phyloP scores from a whole-genome alignment of 2,797 vertebrate genomes.

The Limosa lapponica region DNA sequence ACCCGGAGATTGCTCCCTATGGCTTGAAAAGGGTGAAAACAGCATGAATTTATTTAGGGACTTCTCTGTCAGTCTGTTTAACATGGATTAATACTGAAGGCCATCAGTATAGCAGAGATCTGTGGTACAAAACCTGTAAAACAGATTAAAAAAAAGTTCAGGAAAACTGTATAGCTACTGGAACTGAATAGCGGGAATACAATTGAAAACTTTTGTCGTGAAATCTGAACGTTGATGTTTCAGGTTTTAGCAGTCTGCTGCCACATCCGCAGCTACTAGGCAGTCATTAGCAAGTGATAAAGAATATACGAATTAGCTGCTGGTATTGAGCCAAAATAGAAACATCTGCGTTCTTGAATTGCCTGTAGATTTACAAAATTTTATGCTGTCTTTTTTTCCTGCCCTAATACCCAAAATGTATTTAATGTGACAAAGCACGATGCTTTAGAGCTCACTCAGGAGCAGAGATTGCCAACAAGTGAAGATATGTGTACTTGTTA shows the following conservation, averaged over 20 bases:
- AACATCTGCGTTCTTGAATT: neutral
- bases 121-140: neutral
- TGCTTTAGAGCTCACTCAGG: neutral
- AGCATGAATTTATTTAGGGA: neutral
- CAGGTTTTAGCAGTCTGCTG: slow-evolving; percentile 21
- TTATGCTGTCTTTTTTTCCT: neutral
- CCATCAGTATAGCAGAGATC: neutral
- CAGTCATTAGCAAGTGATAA: slow-evolving; percentile 35
- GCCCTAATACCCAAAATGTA: neutral
- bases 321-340: slow-evolving; percentile 3
- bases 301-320: neutral
- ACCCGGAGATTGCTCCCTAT: neutral
- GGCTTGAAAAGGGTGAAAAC: neutral
- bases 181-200: neutral
- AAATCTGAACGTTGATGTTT: neutral
- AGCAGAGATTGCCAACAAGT: neutral
- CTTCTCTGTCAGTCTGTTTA: neutral
- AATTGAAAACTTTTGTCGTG: neutral
- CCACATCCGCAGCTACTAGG: neutral
- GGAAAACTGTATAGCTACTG: neutral
- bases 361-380: neutral
- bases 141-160: neutral
- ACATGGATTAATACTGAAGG: neutral
- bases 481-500: neutral
- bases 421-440: neutral